phyloP scores from a whole-genome alignment of 2,888 invertebrate genomes.

The Pomacea canaliculata region DNA sequence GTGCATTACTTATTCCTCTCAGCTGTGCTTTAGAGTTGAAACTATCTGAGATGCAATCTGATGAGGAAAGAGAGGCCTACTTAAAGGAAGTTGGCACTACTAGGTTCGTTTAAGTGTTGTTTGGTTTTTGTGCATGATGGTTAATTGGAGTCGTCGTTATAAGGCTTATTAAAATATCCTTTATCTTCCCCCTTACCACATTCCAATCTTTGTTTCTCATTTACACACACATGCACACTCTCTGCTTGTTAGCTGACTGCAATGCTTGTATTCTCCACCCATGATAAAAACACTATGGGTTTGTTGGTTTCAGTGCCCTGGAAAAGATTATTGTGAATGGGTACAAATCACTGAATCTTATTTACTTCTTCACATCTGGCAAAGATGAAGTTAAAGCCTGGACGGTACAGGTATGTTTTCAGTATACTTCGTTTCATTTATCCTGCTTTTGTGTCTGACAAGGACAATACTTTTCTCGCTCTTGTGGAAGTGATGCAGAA shows the following conservation, averaged over 20 bases:
- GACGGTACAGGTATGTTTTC: slow-evolving; percentile 89
- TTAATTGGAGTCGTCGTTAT: not conserved
- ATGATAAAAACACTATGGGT: too few relatives aligned
- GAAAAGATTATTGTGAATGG: slow-evolving; percentile 98
- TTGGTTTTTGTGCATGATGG: not conserved
- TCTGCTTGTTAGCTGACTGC: too few relatives aligned
- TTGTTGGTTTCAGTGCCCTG: slow-evolving; percentile 76
- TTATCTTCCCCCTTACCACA: not conserved
- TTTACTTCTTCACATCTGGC: slow-evolving; percentile 98
- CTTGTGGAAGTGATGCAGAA: not conserved
- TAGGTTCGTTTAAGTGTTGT: slow-evolving; percentile 74
- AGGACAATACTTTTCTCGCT: not conserved
- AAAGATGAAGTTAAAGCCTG: slow-evolving; percentile 99
- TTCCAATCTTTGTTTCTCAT: not conserved
- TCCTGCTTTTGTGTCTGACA: not conserved
- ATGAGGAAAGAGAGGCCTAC: slow-evolving; percentile 76
- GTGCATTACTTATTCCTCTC: slow-evolving; percentile 93
- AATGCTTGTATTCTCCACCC: too few relatives aligned
- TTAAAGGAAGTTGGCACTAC: slow-evolving; percentile 85
- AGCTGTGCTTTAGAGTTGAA: slow-evolving; percentile 92
- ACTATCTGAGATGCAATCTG: slow-evolving; percentile 83
- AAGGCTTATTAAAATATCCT: not conserved
- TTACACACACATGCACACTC: too few relatives aligned
- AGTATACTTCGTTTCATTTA: not conserved
- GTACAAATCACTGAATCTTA: slow-evolving; percentile 94